Base-by-base conservation (phyloP, 2,888 invertebrate species). In the Andricus quercusramuli region DNA sequence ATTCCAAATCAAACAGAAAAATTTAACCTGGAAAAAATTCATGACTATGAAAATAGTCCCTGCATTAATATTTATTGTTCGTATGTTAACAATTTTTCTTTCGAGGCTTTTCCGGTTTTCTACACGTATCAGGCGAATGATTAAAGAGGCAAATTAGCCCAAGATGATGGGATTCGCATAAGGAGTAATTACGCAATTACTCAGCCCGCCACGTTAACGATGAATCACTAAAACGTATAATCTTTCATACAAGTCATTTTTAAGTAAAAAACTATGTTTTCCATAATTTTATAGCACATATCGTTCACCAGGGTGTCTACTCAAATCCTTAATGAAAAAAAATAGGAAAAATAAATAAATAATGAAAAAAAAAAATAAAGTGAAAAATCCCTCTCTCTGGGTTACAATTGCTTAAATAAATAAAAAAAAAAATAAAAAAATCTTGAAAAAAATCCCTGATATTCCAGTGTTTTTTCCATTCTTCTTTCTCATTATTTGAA, bases 201-300 rank as follows among this genome's bases (percentile, higher is more conserved):
- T 70, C 82, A 68, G 80, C 22, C 74, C 66, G 65, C 67, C 78
- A 79, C 76, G 78, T 79, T 80, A 82, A 80, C 68, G 79, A 82
- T 89, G 89, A 89, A 84, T 89, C 89, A 89, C 82, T 77, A 37
- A 68, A 74, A 82, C 66, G 83, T 78, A 78, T 82, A 76, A 85
- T 84, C 83, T 85, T 80, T 59, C 79, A 79, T 83, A 81, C 66
- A 77, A 83, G 81, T 85, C 78, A 77, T 64, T 79, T 83, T 80
- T 59, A 68, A 78, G 77, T 78, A 80, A 56, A 78, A 77, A 59
- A 15, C 78, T 79, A 44, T 80, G 25, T 81, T 79, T 66, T 80
- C 76, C 77, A 78, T 66, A 82, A 83, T 80, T 68, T 65, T 6
- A n/a, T n/a, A 17, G 51, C 20, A 20, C 8, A 8, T 51, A 51